phyloP scores from a whole-genome alignment of 2,797 vertebrate species.

The Discoglossus pictus region DNA sequence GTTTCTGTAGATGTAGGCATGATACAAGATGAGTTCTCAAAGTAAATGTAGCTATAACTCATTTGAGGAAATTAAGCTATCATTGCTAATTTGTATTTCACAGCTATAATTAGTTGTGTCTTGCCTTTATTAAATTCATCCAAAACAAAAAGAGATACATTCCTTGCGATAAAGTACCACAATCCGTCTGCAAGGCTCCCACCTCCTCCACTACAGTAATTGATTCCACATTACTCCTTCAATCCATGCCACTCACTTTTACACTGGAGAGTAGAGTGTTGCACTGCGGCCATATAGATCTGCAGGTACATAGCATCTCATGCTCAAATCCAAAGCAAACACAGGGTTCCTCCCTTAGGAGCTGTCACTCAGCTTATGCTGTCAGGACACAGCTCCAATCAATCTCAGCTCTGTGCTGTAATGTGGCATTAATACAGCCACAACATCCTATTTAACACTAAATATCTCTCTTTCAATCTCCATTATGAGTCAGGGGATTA shows the following conservation, averaged over 20 bases:
- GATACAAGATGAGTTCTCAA: no score
- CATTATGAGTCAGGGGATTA: no score
- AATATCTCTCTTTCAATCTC: not conserved
- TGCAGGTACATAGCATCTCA: conserved; percentile 22
- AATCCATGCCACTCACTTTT: conserved; percentile 4
- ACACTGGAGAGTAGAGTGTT: not conserved
- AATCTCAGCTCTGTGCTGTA: not conserved
- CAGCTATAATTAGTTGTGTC: no score
- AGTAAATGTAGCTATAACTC: no score
- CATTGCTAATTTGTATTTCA: no score
- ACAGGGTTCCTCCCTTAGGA: conserved; percentile 19
- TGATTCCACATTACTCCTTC: conserved; percentile 30
- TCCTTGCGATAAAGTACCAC: no score
- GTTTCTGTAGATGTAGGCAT: no score
- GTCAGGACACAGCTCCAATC: not conserved
- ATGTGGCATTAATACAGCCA: not conserved
- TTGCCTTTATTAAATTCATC: no score
- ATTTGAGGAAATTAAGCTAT: no score
- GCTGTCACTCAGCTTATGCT: conserved; percentile 24
- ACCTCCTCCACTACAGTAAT: conserved; percentile 14
- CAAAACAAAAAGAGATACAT: no score
- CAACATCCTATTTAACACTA: not conserved
- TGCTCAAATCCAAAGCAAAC: conserved; percentile 23
- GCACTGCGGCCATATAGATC: not conserved
- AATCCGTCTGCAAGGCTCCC: not conserved